phyloP scores from a whole-genome alignment of 2,797 vertebrate genomes.

The Adrianichthys oophorus region DNA sequence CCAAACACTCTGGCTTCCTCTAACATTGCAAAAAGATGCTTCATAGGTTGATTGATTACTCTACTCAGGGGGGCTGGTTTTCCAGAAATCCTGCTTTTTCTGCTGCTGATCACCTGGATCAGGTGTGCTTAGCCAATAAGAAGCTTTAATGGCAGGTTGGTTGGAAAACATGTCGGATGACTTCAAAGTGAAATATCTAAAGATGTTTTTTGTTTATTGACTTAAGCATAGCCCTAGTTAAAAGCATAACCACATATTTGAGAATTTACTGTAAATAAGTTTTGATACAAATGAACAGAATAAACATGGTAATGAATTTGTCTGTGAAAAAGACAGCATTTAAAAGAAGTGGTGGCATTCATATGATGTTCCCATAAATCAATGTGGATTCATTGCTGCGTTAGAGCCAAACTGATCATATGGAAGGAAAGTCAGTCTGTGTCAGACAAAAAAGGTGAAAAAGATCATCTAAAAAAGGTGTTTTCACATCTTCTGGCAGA shows the following conservation, averaged over 20 bases:
- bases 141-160: too few species aligned
- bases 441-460: too few species aligned
- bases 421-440: too few species aligned
- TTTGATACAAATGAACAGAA: slow-evolving; percentile 12
- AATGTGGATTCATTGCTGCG: background rate
- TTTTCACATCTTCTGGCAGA: background rate
- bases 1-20: too few species aligned
- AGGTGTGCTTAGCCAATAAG: too few species aligned
- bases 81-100: too few species aligned
- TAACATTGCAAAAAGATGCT: too few species aligned
- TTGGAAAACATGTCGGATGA: background rate
- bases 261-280: slow-evolving; percentile 44
- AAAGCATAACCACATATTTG: slow-evolving; percentile 17
- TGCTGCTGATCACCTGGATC: too few species aligned
- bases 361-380: slow-evolving; percentile 7
- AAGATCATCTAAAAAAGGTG: background rate
- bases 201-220: background rate
- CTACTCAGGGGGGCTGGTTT: too few species aligned
- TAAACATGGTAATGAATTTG: slow-evolving; percentile 6
- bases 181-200: slow-evolving; percentile 6
- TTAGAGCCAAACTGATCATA: slow-evolving; percentile 4
- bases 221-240: background rate
- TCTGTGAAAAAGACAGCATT: slow-evolving; percentile 7
- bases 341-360: slow-evolving; percentile 22
- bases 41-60: too few species aligned